phyloP scores from a whole-genome alignment of 2,888 invertebrate genomes.

The Eupithecia centaureata region DNA sequence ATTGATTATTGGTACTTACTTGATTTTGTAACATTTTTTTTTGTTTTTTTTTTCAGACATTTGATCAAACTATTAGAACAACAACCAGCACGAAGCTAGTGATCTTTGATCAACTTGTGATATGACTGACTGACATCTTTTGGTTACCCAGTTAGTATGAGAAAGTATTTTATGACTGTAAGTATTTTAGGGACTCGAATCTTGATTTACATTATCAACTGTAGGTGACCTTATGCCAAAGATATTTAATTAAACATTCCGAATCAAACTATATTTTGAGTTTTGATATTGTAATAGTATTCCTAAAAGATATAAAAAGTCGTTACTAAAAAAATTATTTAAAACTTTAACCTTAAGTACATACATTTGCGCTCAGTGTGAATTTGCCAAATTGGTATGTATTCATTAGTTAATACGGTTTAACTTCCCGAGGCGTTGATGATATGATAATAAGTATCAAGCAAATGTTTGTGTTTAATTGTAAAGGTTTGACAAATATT shows the following conservation, averaged over 20 bases:
- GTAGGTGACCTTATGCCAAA: conserved; percentile 20
- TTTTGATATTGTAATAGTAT: conserved; percentile 1
- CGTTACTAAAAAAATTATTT: neutral
- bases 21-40: neutral
- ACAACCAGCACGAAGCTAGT: conserved; percentile 3
- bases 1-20: neutral
- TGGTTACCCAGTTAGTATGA: neutral
- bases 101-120: neutral
- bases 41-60: neutral
- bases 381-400: neutral
- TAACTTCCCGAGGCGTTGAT: neutral
- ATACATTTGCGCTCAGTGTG: neutral
- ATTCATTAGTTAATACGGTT: neutral
- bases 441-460: neutral
- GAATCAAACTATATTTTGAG: conserved; percentile 9
- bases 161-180: conserved; percentile 9
- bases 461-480: neutral
- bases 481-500: neutral
- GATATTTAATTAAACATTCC: conserved; percentile 27
- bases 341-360: neutral
- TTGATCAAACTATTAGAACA: neutral
- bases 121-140: neutral
- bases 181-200: conserved; percentile 5
- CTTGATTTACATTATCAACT: conserved; percentile 6
- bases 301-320: neutral